Conservation (phyloP, 2,113 vertebrate species). For the Harpagus bidentatus region DNA sequence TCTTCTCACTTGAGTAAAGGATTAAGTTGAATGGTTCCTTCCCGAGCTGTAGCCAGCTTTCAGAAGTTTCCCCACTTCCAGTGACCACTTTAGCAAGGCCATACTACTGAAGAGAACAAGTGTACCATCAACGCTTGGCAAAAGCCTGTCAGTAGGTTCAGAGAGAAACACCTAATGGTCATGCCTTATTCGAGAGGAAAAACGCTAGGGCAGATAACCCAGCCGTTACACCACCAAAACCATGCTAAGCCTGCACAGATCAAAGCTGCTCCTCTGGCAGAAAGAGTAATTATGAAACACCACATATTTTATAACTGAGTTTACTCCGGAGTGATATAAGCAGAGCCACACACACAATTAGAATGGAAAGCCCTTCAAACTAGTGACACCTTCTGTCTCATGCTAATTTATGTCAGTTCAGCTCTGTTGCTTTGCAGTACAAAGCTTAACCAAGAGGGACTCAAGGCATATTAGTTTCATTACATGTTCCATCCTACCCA, state of each 20-base stretch:
- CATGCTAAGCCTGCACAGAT: background rate
- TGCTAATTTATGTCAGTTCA: background rate
- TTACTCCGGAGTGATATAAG: background rate
- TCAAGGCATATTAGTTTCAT: background rate
- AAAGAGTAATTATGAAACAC: background rate
- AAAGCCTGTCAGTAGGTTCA: background rate
- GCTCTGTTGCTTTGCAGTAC: background rate
- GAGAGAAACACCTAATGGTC: background rate
- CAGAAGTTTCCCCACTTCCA: background rate
- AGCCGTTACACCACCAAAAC: background rate
- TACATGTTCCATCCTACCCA: background rate
- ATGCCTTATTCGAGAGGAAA: background rate
- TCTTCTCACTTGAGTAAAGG: background rate
- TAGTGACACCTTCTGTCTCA: background rate
- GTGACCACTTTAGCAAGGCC: background rate
- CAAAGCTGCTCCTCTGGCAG: background rate
- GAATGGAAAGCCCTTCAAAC: background rate
- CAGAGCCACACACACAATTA: background rate
- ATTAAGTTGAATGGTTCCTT: background rate
- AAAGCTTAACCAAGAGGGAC: background rate
- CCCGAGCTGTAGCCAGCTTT: background rate
- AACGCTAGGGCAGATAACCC: rapidly evolving
- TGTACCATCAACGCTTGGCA: background rate
- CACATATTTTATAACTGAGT: background rate
- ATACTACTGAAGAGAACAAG: background rate